These are phyloP conservation scores for Spinus pinus DNA, from an alignment of 2,797 vertebrate genomes.

Conservation along the genomic window DNA sequence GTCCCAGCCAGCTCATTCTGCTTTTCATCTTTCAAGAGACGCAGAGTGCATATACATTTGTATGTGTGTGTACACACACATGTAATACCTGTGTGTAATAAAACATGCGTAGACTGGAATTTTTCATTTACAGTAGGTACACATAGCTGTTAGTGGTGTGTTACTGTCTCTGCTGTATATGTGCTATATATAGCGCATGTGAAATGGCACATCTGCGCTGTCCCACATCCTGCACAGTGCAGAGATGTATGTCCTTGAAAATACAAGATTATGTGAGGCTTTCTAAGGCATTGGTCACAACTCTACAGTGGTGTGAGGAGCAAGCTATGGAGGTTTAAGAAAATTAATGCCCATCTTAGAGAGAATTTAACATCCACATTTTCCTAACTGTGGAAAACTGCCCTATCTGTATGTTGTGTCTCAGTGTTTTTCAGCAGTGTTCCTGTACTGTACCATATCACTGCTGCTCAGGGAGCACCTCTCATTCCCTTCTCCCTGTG, in stretches of 20 bases:
- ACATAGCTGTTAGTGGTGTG: not conserved
- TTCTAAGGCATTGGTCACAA: not conserved
- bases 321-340: not conserved
- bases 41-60: fast-evolving
- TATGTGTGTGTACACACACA: fast-evolving
- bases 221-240: not conserved
- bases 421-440: not conserved
- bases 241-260: not conserved
- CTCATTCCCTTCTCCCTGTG: fast-evolving
- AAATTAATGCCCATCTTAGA: not conserved
- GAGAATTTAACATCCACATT: not conserved
- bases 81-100: not conserved
- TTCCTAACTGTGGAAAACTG: not conserved
- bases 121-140: fast-evolving
- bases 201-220: not conserved
- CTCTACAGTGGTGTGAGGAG: not conserved
- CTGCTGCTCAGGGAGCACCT: not conserved
- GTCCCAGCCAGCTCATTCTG: not conserved
- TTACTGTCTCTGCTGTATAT: not conserved
- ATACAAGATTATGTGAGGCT: not conserved
- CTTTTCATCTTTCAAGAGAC: not conserved
- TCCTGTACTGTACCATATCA: not conserved
- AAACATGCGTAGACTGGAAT: not conserved
- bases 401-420: not conserved
- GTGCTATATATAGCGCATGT: not conserved